These are phyloP conservation scores for Sycophila sp. DNA, from an alignment of 1,140 invertebrate genomes.

Conservation along the genomic window DNA sequence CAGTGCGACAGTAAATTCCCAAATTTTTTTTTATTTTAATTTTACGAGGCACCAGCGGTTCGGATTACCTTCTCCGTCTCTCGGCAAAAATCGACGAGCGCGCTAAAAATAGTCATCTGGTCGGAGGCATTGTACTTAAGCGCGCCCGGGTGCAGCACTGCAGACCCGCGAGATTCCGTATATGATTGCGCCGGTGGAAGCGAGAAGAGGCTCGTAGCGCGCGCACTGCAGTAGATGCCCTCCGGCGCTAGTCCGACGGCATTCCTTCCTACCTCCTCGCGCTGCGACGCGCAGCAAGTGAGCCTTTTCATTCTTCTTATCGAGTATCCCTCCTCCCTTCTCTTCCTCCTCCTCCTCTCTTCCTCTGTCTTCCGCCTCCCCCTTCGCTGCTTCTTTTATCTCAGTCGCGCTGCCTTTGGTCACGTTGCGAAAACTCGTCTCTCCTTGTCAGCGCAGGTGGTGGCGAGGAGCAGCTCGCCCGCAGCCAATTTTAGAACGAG, in stretches of 20 bases:
- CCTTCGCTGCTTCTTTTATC: slow-evolving; percentile 8
- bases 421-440: slow-evolving; percentile 20
- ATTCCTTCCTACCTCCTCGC: slow-evolving; percentile 60
- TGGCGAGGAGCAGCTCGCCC: too few relatives aligned
- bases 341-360: slow-evolving; percentile 8
- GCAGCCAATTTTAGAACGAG: slow-evolving; percentile 47
- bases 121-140: slow-evolving; percentile 24
- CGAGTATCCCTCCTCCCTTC: slow-evolving; percentile 38
- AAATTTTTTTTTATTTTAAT: too few relatives aligned
- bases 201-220: not conserved
- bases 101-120: slow-evolving; percentile 25
- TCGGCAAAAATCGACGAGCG: too few relatives aligned
- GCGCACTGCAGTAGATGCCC: slow-evolving; percentile 45
- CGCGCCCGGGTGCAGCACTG: not conserved
- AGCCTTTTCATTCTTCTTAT: slow-evolving; percentile 37
- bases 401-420: slow-evolving; percentile 1
- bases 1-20: too few relatives aligned
- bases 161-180: not conserved
- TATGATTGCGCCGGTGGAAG: slow-evolving; percentile 34
- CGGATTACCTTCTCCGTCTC: too few relatives aligned
- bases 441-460: not conserved
- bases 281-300: slow-evolving; percentile 39
- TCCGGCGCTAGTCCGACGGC: slow-evolving; percentile 66
- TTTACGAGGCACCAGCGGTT: too few relatives aligned
- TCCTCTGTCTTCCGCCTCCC: slow-evolving; percentile 20